Evolutionary conservation across 2,888 invertebrate species (phyloP), one percentile per base, ranked within the genome.

Genomic region (Boloria selene): DNA sequence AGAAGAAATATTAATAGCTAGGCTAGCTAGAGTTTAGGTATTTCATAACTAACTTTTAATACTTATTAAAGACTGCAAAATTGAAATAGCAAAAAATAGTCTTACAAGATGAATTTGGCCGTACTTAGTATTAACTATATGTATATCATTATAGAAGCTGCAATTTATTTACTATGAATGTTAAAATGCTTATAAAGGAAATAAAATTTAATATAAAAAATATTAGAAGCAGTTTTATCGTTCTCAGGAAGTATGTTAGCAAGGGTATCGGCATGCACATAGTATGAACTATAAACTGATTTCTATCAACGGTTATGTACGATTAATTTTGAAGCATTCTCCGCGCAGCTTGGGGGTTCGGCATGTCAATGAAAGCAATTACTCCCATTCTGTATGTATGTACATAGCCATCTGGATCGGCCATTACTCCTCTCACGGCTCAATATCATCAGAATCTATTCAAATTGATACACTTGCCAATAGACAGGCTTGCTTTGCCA

Each of bases 301-400:
- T 82, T 78, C 78, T 76, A 74, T 77, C 75, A 75, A 78, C 83
- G 84, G 79, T 83, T 83, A 84, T 84, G 81, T 83, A 80, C 78
- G 81, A 86, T 88, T 90, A 89, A 90, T 90, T 87, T 83, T 76
- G 76, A 79, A 79, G 81, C 87, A 90, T 90, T 88, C 89, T 81
- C 82, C 70, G 75, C 80, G 76, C 77, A 76, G 80, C 80, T 79
- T 71, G 73, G 75, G 74, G 75, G 74, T 73, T 74, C 74, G 88
- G 87, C 83, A 88, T 85, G 89, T 86, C 88, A 88, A 87, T 88
- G 85, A 83, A 87, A 86, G 84, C 88, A 88, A 89, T 89, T 87
- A 89, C 83, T 84, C 76, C 77, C 80, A 76, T 78, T 79, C 78
- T 75, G 79, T 77, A 79, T 75, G 74, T 74, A 74, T 71, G 72